These are phyloP conservation scores for Mylabris phalerata DNA, from an alignment of 1,140 invertebrate genomes.

Conservation along the genomic window DNA sequence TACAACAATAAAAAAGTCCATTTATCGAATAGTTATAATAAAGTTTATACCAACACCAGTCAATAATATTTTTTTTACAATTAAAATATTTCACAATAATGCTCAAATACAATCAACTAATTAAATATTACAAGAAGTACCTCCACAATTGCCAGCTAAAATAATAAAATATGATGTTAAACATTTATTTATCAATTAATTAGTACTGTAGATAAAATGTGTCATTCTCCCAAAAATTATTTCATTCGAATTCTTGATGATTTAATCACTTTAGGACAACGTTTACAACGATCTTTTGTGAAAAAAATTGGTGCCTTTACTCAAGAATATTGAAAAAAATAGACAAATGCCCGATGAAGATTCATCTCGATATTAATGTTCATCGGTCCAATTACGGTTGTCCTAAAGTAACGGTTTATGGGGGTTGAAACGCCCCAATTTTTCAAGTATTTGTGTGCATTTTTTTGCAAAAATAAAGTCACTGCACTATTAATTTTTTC, in stretches of 20 bases:
- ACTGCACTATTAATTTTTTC: constrained; percentile 22
- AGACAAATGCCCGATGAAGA: too few relatives aligned
- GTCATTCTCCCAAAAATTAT: background rate
- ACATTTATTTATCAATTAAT: constrained; percentile 32
- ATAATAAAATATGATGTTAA: constrained; percentile 28
- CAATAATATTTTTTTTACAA: constrained; percentile 18
- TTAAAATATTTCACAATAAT: constrained; percentile 18
- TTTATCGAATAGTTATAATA: constrained; percentile 6
- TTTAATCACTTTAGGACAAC: constrained; percentile 7
- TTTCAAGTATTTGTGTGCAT: constrained; percentile 13
- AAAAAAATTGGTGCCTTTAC: too few relatives aligned
- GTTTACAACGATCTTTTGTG: background rate
- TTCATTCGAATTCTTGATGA: background rate
- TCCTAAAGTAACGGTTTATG: too few relatives aligned
- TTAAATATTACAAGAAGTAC: constrained; percentile 9
- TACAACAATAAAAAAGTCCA: constrained; percentile 23
- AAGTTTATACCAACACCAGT: constrained; percentile 10
- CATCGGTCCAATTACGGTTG: too few relatives aligned
- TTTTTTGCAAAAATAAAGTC: constrained; percentile 4
- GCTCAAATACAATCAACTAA: constrained; percentile 27
- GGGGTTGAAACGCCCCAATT: background rate
- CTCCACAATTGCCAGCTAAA: constrained; percentile 3
- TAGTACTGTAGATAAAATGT: constrained; percentile 7
- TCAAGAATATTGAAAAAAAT: too few relatives aligned
- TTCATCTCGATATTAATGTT: too few relatives aligned